Base-by-base conservation (phyloP, 1,140 invertebrate species). In the Hylaeus volcanicus region DNA sequence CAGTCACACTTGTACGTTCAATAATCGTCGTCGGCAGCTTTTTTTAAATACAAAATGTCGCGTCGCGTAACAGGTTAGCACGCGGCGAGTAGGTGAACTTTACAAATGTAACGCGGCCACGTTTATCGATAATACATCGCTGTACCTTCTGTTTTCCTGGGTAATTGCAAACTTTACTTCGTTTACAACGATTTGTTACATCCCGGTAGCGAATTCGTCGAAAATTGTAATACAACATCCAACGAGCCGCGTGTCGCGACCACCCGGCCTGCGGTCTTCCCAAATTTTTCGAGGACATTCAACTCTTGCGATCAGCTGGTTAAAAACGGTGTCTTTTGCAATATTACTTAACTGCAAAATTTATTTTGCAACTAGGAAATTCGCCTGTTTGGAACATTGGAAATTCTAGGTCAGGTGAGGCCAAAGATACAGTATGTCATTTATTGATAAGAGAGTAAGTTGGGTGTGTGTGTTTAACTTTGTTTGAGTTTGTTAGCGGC, bases 41-140 rank as follows among this genome's bases (percentile, higher is more conserved):
- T 91, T 90, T 93, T 93, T 91, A 89, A 91, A 92, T 90, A 92
- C 90, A 92, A 92, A 91, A 90, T 91, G 89, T 93, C 92, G 89
- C 91, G 82, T 77, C 81, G 81, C 68, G 88, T 92, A 93, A 55
- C 92, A 92, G 92, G 91, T 88, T 79, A 89, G 75, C 85, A 93
- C 89, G 83, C 79, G 8, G 79, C 71, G 71, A 69, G 66, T 71
- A 76, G 73, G 85, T 73, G 79, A 58, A 73, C 82, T 82, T 90
- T 90, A 90, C 90, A 90, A 89, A 80, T 91, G 89, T 90, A 90
- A 89, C 85, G 74, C 64, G 66, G 70, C 82, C 74, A 68, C 69
- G 72, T 81, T 84, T 88, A 76, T 83, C 76, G 78, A 73, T 75
- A 81, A 86, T 86, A 66, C 85, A 79, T 86, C 77, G 68, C 55